Evolutionary conservation across 1,140 invertebrate genomes (phyloP), one percentile per base, ranked within the genome.

Genomic region (Drosophila sproati): DNA sequence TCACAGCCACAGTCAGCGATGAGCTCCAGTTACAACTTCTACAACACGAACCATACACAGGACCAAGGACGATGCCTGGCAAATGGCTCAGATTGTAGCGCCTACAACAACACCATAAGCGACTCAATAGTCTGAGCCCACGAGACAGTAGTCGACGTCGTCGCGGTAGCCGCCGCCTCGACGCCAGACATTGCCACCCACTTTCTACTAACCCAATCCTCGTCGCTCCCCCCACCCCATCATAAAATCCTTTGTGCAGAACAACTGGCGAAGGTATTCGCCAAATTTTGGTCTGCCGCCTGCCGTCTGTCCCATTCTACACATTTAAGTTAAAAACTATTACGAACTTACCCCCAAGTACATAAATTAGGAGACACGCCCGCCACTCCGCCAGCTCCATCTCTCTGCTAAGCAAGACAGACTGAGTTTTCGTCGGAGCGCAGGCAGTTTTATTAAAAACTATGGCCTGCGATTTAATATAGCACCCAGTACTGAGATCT

Each of bases 261-360:
- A 28, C 31, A 48, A 39, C n/a, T 39, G 51, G 28, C 52, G 48
- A 54, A 63, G 63, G 56, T 68, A 56, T 56, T 5, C 37, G 39
- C 39, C 50, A 32, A 71, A 71, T 80, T 87, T 73, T 34, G 34
- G 41, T 45, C 45, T 37, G 29, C 41, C 37, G 51, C 32, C 20
- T 20, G 20, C 10, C 10, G 39, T 57, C 29, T 47, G 28, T 41
- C 8, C 57, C 31, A 32, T 39, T 67, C 54, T 55, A 45, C 69
- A 70, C 72, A 87, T 88, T 87, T 82, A 88, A 80, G 77, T 88
- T 87, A 80, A 87, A 87, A 87, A 87, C 85, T 87, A 87, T 87
- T 87, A 82, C 73, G 70, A 78, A 50, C 67, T 80, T 79, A 50
- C 72, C 79, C 75, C 67, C 76, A 69, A 88, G 80, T 87, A 87